Evolutionary conservation across 1,140 invertebrate species (phyloP).

Genomic region (Trichonephila inaurata): DNA sequence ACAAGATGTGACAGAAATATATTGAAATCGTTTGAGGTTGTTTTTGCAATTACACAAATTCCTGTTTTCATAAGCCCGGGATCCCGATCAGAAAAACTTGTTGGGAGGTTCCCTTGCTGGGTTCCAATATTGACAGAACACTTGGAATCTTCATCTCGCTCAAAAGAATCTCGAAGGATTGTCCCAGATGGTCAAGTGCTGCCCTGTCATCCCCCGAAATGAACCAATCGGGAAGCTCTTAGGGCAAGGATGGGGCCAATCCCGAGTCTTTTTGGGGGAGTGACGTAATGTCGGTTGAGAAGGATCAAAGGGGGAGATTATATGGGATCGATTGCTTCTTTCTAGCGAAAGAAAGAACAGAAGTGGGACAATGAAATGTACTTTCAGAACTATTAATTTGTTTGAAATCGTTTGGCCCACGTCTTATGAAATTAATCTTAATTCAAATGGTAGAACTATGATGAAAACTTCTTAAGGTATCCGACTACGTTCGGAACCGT

Average conservation of each 20-base stretch:
- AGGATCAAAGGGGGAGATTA: constrained; percentile 54
- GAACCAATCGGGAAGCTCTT: constrained; percentile 54
- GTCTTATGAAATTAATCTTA: too few relatives aligned
- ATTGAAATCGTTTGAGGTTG: constrained; percentile 31
- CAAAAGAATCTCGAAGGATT: constrained; percentile 37
- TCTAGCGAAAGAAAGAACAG: too few relatives aligned
- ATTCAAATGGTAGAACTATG: too few relatives aligned
- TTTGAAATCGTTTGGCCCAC: too few relatives aligned
- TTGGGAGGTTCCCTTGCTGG: neutral
- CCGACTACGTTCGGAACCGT: too few relatives aligned
- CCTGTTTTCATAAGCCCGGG: constrained; percentile 33
- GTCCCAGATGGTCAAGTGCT: constrained; percentile 59
- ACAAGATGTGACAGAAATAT: neutral
- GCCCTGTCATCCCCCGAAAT: constrained; percentile 12
- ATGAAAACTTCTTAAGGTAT: too few relatives aligned
- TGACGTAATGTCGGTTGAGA: constrained; percentile 55
- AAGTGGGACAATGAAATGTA: too few relatives aligned
- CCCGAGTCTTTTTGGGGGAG: constrained; percentile 14
- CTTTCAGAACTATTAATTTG: too few relatives aligned
- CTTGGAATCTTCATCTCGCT: constrained; percentile 37
- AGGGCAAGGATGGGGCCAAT: constrained; percentile 21
- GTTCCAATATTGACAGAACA: constrained; percentile 67
- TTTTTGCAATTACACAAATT: constrained; percentile 68
- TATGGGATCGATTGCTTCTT: neutral
- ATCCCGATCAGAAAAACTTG: constrained; percentile 8